Evolutionary conservation across 1,140 invertebrate genomes (phyloP), one percentile per base, ranked within the genome.

Genomic region (Psix sp.): DNA sequence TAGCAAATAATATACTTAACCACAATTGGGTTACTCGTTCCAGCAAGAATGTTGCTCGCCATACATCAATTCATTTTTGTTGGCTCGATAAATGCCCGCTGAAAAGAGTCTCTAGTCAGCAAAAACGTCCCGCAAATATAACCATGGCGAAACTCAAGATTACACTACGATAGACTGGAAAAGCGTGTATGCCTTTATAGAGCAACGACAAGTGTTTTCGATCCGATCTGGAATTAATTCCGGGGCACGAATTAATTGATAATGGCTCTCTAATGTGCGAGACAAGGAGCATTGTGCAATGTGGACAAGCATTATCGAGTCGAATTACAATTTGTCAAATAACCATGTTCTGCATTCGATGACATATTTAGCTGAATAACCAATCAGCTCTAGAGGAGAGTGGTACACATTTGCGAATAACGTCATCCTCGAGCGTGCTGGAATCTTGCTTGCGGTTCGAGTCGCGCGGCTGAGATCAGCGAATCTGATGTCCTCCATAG

Each of bases 311-410:
- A 35, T 49, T 40, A 49, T 24, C 26, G 45, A 49, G 42, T 49
- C 26, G 57, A 49, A 62, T 49, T 49, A 42, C 57, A 62, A 62
- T 51, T 62, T 42, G 45, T 42, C 45, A 46, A 36, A 29, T 38
- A 65, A 14, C 59, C 21, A 29, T 43, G 14, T 43, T 35, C 35
- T 24, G 51, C 7, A 3, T 42, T 13, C n/a, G 16, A 49, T 35
- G 45, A 49, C 31, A 14, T 24, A 51, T 38, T 24, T 18, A 39
- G 24, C 15, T 66, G 33, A 66, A 49, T 56, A 56, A 66, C 40
- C 49, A 56, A 48, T 66, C 51, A 20, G 33, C 35, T 66, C 51
- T 24, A n/a, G 45, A 2, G 26, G 14, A n/a, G 14, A 45, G 9
- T 17, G 38, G 15, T 40, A 42, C 36, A 29, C 59, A 24, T 45